A percentile compares a stretch with the other conserved stretches of the same genome.
These are phyloP conservation scores for Ernsta delagoae DNA, from an alignment of 2,888 invertebrate genomes.

Conservation along the genomic window DNA sequence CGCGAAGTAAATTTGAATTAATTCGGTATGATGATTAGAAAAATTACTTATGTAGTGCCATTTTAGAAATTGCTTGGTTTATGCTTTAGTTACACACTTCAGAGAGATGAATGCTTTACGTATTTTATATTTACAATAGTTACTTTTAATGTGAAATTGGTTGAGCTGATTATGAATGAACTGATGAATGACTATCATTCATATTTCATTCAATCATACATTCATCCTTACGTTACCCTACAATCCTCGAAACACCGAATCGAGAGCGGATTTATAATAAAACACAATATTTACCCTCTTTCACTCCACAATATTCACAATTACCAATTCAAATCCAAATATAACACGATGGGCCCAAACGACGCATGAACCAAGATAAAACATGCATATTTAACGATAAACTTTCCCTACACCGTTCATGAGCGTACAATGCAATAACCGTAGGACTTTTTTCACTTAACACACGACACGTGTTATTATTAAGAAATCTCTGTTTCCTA, in stretches of 20 bases:
- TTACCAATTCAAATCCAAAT: constrained; percentile 29
- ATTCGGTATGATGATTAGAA: constrained; percentile 14
- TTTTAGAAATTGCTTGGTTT: constrained; percentile 8
- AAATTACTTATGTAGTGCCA: constrained; percentile 19
- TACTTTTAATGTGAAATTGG: not conserved
- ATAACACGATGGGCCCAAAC: constrained; percentile 21
- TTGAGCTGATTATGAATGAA: not conserved
- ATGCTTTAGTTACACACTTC: constrained; percentile 1
- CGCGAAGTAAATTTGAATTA: constrained; percentile 9
- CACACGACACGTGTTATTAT: constrained; percentile 45
- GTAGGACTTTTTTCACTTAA: constrained; percentile 53
- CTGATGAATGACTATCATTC: not conserved
- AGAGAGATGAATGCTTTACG: not conserved
- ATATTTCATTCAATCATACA: not conserved
- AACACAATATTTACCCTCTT: constrained; percentile 8
- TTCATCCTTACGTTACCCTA: not conserved
- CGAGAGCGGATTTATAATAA: not conserved
- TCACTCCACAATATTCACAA: constrained; percentile 8
- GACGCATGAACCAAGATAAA: constrained; percentile 30
- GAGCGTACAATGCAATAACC: constrained; percentile 47
- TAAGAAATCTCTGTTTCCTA: constrained; percentile 47
- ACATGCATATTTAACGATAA: constrained; percentile 49
- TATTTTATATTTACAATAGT: not conserved
- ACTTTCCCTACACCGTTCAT: constrained; percentile 55
- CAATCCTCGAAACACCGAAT: not conserved